phyloP scores from a whole-genome alignment of 1,140 invertebrate species.

The Tyrophagus putrescentiae region DNA sequence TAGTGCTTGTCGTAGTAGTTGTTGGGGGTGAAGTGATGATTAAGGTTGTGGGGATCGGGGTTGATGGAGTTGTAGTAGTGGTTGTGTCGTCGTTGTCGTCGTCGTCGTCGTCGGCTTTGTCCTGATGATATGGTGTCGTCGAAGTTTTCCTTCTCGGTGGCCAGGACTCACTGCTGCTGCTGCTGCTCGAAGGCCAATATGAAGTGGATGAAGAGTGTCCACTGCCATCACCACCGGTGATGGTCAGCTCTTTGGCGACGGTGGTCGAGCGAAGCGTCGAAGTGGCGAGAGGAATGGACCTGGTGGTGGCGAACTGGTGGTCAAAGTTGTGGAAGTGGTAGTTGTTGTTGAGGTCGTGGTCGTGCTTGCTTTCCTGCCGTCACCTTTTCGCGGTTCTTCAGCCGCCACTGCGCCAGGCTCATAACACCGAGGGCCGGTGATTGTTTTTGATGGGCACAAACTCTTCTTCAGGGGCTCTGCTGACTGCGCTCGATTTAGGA shows the following conservation, averaged over 20 bases:
- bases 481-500: not conserved
- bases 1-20: not conserved
- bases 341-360: not conserved
- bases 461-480: not conserved
- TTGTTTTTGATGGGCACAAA: slow-evolving; percentile 18
- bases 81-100: too few species aligned
- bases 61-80: too few species aligned
- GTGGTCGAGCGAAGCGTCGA: not conserved
- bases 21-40: too few species aligned
- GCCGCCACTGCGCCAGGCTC: slow-evolving; percentile 7
- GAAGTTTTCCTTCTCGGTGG: too few species aligned
- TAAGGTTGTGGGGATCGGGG: too few species aligned
- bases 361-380: not conserved
- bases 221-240: too few species aligned
- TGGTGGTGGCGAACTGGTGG: not conserved
- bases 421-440: slow-evolving; percentile 12
- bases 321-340: not conserved
- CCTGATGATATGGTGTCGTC: too few species aligned
- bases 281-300: not conserved
- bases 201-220: too few species aligned
- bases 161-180: not conserved
- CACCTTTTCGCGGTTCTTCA: not conserved
- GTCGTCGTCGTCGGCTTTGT: too few species aligned
- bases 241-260: too few species aligned
- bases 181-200: too few species aligned